phyloP scores from a whole-genome alignment of 2,888 invertebrate species.

The Pyrochroa serraticornis region DNA sequence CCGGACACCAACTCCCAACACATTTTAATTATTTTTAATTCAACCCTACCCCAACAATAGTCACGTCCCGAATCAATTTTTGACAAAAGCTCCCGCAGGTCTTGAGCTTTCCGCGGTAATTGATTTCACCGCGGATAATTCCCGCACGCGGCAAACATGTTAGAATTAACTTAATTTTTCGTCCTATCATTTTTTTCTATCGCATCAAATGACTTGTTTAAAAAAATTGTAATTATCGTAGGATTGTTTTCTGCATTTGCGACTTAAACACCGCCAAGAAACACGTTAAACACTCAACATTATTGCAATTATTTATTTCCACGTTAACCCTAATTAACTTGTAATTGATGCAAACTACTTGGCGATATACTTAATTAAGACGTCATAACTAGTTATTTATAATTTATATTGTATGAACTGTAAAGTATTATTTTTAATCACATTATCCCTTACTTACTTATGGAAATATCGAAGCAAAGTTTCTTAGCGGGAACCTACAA shows the following conservation, averaged over 20 bases:
- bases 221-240: no score
- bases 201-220: background rate
- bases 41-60: background rate
- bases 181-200: background rate
- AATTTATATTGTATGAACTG: constrained; percentile 19
- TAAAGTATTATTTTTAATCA: constrained; percentile 20
- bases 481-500: no score
- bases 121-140: background rate
- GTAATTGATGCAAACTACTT: constrained; percentile 24
- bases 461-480: constrained; percentile 5
- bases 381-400: constrained; percentile 26
- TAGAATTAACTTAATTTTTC: background rate
- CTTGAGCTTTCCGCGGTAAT: no score
- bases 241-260: background rate
- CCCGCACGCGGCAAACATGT: background rate
- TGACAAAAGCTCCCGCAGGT: no score
- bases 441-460: constrained; percentile 21
- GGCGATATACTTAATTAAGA: constrained; percentile 17
- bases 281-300: background rate
- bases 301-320: constrained; percentile 24
- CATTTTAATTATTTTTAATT: constrained; percentile 1
- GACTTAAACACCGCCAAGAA: background rate
- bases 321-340: constrained; percentile 21
- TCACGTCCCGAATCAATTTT: no score
- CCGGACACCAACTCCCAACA: constrained; percentile 9